Percentiles rank a stretch among this genome's conserved stretches.
These are phyloP conservation scores for Entelurus aequoreus DNA, from an alignment of 2,113 vertebrate genomes.

Conservation along the genomic window DNA sequence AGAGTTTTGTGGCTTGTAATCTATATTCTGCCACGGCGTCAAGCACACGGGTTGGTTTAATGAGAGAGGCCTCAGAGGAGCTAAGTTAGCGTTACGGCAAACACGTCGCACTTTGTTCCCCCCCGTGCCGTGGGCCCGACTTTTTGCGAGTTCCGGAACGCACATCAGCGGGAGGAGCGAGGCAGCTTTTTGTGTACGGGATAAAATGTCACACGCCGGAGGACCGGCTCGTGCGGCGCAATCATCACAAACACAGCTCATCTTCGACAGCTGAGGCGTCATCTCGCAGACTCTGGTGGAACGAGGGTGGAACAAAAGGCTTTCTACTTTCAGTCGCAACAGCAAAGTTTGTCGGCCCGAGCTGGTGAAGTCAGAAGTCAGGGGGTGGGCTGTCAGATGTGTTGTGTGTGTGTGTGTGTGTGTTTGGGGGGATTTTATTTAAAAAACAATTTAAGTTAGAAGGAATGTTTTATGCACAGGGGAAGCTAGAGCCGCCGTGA, in stretches of 20 bases:
- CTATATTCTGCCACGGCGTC: slow-evolving; percentile 1
- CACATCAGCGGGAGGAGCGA: slow-evolving; percentile 24
- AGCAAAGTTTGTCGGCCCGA: slow-evolving; percentile 12
- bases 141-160: slow-evolving; percentile 22
- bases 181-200: slow-evolving; percentile 9
- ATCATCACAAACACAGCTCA: slow-evolving; percentile 31
- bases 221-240: slow-evolving; percentile 11
- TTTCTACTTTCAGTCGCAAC: slow-evolving; percentile 33
- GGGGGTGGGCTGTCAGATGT: slow-evolving; percentile 17
- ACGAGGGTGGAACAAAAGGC: slow-evolving; percentile 30
- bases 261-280: slow-evolving; percentile 25
- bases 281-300: slow-evolving; percentile 24
- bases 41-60: slow-evolving; percentile 11
- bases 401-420: slow-evolving; percentile 11
- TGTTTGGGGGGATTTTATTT: slow-evolving; percentile 1
- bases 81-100: slow-evolving; percentile 10
- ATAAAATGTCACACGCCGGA: slow-evolving; percentile 18
- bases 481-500: not conserved
- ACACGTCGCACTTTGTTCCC: slow-evolving; percentile 24
- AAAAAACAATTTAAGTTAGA: no score
- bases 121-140: slow-evolving; percentile 2
- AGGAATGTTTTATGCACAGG: not conserved
- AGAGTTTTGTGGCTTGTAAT: slow-evolving; percentile 7
- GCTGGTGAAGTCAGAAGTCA: slow-evolving; percentile 25
- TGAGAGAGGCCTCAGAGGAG: slow-evolving; percentile 13